These are phyloP conservation scores for Neoscelio sp. DNA, from an alignment of 2,888 invertebrate species.

Conservation along the genomic window DNA sequence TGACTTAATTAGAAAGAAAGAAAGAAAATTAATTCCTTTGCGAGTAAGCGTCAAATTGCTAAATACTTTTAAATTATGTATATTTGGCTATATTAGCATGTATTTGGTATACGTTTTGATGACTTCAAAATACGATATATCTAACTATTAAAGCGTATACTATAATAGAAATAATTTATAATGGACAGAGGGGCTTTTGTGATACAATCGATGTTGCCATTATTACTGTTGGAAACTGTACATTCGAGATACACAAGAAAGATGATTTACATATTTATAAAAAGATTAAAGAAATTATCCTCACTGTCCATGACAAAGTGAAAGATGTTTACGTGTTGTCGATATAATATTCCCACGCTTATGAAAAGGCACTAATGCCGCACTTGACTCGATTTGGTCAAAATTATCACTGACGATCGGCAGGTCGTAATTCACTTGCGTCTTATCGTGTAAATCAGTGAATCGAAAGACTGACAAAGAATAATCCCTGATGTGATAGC, in stretches of 20 bases:
- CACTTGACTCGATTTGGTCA: conserved; percentile 80
- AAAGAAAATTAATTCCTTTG: not conserved
- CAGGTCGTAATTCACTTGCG: conserved; percentile 68
- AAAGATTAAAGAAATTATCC: too few species aligned
- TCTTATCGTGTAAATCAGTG: conserved; percentile 38
- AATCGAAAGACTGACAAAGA: conserved; percentile 53
- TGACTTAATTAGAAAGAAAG: too few species aligned
- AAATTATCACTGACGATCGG: conserved; percentile 75
- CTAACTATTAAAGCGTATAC: conserved; percentile 68
- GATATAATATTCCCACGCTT: conserved; percentile 83
- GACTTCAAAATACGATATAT: conserved; percentile 41
- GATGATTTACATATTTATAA: not conserved
- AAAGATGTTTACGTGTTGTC: conserved; percentile 82
- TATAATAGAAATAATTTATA: conserved; percentile 70
- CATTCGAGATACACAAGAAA: not conserved
- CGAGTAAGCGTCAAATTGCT: conserved; percentile 72
- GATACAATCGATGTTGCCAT: too few species aligned
- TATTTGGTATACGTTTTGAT: conserved; percentile 71
- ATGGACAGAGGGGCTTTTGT: conserved; percentile 77
- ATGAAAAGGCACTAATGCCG: conserved; percentile 83
- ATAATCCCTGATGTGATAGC: too few species aligned
- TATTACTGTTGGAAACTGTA: too few species aligned
- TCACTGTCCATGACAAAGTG: conserved; percentile 77
- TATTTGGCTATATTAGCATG: conserved; percentile 74
- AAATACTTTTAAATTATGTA: conserved; percentile 72